Conservation (phyloP, 2,797 vertebrate genomes). For the Xerus rutilus region DNA sequence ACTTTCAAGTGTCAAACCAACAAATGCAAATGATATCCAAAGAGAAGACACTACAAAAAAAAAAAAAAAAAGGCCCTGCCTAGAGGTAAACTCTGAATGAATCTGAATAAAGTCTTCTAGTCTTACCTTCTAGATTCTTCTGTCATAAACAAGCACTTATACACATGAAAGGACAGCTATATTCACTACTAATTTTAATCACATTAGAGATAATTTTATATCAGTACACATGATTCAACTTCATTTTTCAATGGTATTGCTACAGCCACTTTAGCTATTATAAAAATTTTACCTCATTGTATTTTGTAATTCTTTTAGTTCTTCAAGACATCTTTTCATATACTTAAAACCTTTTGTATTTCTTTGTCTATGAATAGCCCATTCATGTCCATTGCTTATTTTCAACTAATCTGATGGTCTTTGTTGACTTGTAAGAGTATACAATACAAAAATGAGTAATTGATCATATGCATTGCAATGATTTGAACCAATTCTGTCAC, state of each 20-base stretch:
- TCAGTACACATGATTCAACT: background rate
- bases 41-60: background rate
- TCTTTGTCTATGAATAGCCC: background rate
- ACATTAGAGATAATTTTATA: background rate
- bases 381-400: background rate
- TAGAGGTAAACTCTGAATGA: background rate
- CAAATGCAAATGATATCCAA: background rate
- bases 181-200: background rate
- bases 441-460: slow-evolving; percentile 18
- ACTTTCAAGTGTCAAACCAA: slow-evolving; percentile 14
- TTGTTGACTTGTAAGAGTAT: background rate
- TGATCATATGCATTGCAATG: background rate
- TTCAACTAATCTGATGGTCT: background rate
- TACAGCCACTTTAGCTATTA: background rate
- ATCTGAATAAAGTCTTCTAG: background rate
- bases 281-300: background rate
- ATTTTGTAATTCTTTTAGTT: background rate
- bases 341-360: background rate
- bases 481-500: too few relatives aligned
- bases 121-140: background rate
- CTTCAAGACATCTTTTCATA: slow-evolving; percentile 3
- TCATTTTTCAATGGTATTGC: background rate
- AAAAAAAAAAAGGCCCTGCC: background rate
- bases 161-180: background rate
- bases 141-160: background rate